Conservation (phyloP, 2,888 invertebrate genomes). For the Lochmaea capreae region DNA sequence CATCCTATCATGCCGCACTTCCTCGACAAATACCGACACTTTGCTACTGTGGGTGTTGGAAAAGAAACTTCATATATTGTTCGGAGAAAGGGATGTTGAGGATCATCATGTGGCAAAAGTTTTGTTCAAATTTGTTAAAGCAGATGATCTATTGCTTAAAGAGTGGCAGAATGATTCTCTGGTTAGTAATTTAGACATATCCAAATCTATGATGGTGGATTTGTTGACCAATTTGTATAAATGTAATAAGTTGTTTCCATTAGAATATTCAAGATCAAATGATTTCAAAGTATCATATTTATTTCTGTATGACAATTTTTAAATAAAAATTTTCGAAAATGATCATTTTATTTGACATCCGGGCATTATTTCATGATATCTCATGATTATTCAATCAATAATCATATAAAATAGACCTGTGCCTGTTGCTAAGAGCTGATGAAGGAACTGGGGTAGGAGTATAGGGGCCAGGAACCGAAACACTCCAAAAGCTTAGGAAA, state of each 20-base stretch:
- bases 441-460: too few relatives aligned
- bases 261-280: conserved; percentile 69
- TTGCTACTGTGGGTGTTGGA: conserved; percentile 74
- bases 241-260: conserved; percentile 70
- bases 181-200: conserved; percentile 69
- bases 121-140: conserved; percentile 68
- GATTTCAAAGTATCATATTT: conserved; percentile 73
- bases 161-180: conserved; percentile 69
- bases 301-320: conserved; percentile 49
- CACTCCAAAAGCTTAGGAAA: too few relatives aligned
- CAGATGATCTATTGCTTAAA: conserved; percentile 66
- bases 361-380: too few relatives aligned
- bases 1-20: conserved; percentile 67
- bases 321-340: conserved; percentile 7
- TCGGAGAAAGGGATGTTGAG: conserved; percentile 55
- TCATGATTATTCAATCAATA: too few relatives aligned
- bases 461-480: too few relatives aligned
- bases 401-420: too few relatives aligned
- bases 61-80: conserved; percentile 69
- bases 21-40: conserved; percentile 66
- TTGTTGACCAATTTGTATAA: conserved; percentile 69
- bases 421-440: too few relatives aligned
- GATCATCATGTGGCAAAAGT: conserved; percentile 70
- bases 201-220: conserved; percentile 70
- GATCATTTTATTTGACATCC: too few relatives aligned